Base-by-base conservation (phyloP, 2,113 vertebrate genomes). In the Cyprinodon tularosa region DNA sequence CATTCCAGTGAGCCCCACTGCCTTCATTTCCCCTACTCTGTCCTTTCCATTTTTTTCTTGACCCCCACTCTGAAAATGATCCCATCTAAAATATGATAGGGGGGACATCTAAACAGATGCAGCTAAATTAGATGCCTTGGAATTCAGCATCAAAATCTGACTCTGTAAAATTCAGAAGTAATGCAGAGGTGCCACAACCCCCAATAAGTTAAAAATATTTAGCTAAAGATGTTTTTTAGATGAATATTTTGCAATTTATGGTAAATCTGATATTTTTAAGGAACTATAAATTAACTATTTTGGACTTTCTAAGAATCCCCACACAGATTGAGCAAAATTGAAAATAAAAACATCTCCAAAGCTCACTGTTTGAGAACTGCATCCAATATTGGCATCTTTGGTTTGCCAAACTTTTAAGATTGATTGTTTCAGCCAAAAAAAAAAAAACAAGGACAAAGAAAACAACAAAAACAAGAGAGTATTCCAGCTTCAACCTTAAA, bases 1-100 rank as follows among this genome's bases (percentile, higher is more conserved):
- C 75, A 96, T 97, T 94, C 92, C 93, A 80, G 93, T 94, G 82
- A 88, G 69, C 48, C 61, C 9, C 66, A 29, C 80, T 82, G 47
- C 84, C 71, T 57, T 71, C 74, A 44, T 42, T 61, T 73, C 12
- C 39, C 47, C 67, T 60, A 0, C 75, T 72, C 65, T 70, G 17
- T n/a, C 17, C 62, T 48, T 39, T 12, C 29, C 68, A 45, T 57
- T 17, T 7, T 12, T 12, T 70, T 22, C 62, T 50, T 8, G 11
- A 37, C 62, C 53, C 67, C 29, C 36, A 39, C 15, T 78, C 38
- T 77, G 15, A 12, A 64, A 37, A 36, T 67, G 59, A 65, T 5
- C 62, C 29, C 37, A 5, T 72, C 13, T 48, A 7, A 72, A 42
- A 12, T 68, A 11, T 15, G 29, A 29, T 29, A 29, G 1, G 29